Evolutionary conservation across 2,888 invertebrate genomes (phyloP).

Genomic region (Drosophila parthenogenetica): DNA sequence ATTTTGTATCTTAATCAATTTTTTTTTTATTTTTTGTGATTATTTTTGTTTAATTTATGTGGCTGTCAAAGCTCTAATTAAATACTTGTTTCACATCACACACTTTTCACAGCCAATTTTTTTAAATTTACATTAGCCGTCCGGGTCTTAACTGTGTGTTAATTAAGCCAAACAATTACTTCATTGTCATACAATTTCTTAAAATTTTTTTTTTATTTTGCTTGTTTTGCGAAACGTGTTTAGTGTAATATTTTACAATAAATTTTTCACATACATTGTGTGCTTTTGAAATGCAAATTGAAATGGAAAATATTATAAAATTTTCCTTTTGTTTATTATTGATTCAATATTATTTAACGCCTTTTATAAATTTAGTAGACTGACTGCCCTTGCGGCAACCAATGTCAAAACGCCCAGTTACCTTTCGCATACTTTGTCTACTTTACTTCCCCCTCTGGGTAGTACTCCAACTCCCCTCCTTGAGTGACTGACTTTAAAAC

Average conservation of each 20-base stretch:
- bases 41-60: slow-evolving; percentile 11
- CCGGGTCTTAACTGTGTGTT: slow-evolving; percentile 53
- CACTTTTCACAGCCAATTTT: slow-evolving; percentile 63
- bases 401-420: slow-evolving; percentile 36
- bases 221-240: slow-evolving; percentile 42
- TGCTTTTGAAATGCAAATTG: slow-evolving; percentile 24
- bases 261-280: slow-evolving; percentile 27
- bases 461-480: neutral
- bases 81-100: slow-evolving; percentile 42
- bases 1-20: slow-evolving; percentile 1
- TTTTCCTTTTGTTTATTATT: slow-evolving; percentile 17
- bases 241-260: slow-evolving; percentile 37
- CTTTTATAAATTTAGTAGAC: slow-evolving; percentile 8
- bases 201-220: slow-evolving; percentile 6
- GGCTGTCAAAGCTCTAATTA: slow-evolving; percentile 39
- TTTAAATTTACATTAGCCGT: slow-evolving; percentile 50
- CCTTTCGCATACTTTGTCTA: slow-evolving; percentile 19
- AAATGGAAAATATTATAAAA: slow-evolving; percentile 31
- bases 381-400: slow-evolving; percentile 45
- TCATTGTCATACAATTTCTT: slow-evolving; percentile 47
- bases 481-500: slow-evolving; percentile 31
- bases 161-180: slow-evolving; percentile 70
- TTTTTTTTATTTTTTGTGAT: neutral
- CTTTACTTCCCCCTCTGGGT: neutral
- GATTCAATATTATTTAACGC: slow-evolving; percentile 29